Base-by-base conservation (phyloP, 2,888 invertebrate genomes). In the Cheilosia vernalis region DNA sequence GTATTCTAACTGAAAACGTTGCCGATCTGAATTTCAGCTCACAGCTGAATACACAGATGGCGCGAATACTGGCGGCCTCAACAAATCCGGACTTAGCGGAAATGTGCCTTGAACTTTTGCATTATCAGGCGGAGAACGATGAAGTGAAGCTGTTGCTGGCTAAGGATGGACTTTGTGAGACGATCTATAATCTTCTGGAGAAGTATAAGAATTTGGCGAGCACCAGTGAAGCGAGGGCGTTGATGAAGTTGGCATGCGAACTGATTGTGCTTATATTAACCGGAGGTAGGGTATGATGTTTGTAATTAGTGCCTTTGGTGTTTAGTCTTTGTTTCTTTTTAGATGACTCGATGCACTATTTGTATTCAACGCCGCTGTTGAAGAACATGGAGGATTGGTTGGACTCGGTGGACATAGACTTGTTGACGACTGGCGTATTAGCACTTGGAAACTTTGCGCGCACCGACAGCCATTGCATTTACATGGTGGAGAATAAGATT, bases 381-480 rank as follows among this genome's bases (percentile, higher is more conserved):
- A 88, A 95, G 94, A 90, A 93, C 0, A 94, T 96, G 93, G 94
- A 96, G 64, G 93, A 94, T 40, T 98, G 98, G 98, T 92, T 98
- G 87, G 94, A 95, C 78, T 94, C 95, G 0, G 92, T 93, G 24
- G 95, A 96, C 90, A 94, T 95, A 84, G 96, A 96, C 90, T 93
- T 98, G 24, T 93, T 96, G 89, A 95, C 95, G n/a, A 96, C 97
- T 0, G 97, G 96, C 0, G 95, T 97, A 4, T 93, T 98, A 86
- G 97, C 97, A 0, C 93, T 98, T 87, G 98, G 97, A 1, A 98
- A 98, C 93, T 98, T 98, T 92, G 98, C 98, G 0, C 93, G 98
- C 53, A 96, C 96, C 87, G 98, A 98, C 90, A 94, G 94, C 49
- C 96, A 97, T 90, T 98, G 98, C 90, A 94, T 95, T 61, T 94